Evolutionary conservation across 2,888 invertebrate species (phyloP).

Genomic region (Hirudinaria manillensis): DNA sequence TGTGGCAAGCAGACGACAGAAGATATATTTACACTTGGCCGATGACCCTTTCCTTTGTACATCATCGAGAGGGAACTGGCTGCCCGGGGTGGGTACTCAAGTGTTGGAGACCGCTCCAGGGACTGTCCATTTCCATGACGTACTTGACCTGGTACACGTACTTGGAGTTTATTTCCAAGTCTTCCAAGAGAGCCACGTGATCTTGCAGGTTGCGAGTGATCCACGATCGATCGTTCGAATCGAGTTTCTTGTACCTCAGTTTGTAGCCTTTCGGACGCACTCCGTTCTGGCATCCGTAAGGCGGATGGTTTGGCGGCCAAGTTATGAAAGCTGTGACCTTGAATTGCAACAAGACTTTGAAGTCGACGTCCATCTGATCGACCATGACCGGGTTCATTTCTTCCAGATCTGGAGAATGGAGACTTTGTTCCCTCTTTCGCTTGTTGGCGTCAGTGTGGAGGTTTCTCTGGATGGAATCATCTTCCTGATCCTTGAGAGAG

Average conservation of each 20-base stretch:
- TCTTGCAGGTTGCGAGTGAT: slow-evolving; percentile 11
- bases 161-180: slow-evolving; percentile 19
- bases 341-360: slow-evolving; percentile 19
- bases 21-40: too few relatives aligned
- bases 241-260: slow-evolving; percentile 23
- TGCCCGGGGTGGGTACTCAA: slow-evolving; percentile 12
- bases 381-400: slow-evolving; percentile 16
- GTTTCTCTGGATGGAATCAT: slow-evolving; percentile 3
- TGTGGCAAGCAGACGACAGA: too few relatives aligned
- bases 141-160: slow-evolving; percentile 33
- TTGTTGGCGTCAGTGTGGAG: slow-evolving; percentile 3
- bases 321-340: slow-evolving; percentile 32
- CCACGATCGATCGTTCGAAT: slow-evolving; percentile 14
- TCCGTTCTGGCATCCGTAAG: slow-evolving; percentile 13
- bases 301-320: slow-evolving; percentile 24
- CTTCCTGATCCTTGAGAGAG: slow-evolving; percentile 5
- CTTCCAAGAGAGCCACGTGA: slow-evolving; percentile 30
- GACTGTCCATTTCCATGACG: slow-evolving; percentile 2
- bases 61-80: too few relatives aligned
- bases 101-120: slow-evolving; percentile 21
- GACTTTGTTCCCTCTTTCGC: slow-evolving; percentile 21
- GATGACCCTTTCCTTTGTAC: too few relatives aligned
- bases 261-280: slow-evolving; percentile 18
- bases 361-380: slow-evolving; percentile 18
- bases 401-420: background rate